phyloP scores from a whole-genome alignment of 2,797 vertebrate genomes.

The Tragopan temminckii region DNA sequence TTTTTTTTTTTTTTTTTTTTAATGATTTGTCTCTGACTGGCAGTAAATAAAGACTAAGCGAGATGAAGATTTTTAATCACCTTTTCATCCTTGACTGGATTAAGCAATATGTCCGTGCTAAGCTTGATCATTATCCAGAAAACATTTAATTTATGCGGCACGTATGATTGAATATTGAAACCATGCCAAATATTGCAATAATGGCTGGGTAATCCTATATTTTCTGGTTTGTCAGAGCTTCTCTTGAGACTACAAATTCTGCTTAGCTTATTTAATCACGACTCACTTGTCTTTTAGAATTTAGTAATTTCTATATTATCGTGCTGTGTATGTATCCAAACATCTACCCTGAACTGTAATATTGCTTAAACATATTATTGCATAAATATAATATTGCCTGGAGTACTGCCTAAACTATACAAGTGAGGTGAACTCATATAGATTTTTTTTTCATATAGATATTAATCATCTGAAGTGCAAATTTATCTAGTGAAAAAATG shows the following conservation, averaged over 20 bases:
- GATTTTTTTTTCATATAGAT: background rate
- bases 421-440: background rate
- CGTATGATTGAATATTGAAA: slow-evolving; percentile 11
- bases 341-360: background rate
- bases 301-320: background rate
- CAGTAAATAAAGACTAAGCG: slow-evolving; percentile 55
- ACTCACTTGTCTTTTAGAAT: background rate
- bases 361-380: background rate
- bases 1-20: slow-evolving; percentile 49
- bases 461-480: background rate
- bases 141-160: slow-evolving; percentile 23
- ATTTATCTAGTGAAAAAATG: background rate
- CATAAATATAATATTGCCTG: background rate
- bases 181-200: background rate
- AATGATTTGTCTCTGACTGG: slow-evolving; percentile 20
- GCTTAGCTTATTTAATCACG: background rate
- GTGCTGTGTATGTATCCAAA: background rate
- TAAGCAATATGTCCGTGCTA: background rate
- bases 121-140: slow-evolving; percentile 17
- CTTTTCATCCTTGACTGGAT: background rate
- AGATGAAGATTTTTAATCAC: slow-evolving; percentile 2
- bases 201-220: background rate
- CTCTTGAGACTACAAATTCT: background rate
- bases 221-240: slow-evolving; percentile 12
- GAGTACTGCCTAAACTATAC: background rate